Conservation (phyloP, 2,113 vertebrate genomes). For the Noturus placidus region DNA sequence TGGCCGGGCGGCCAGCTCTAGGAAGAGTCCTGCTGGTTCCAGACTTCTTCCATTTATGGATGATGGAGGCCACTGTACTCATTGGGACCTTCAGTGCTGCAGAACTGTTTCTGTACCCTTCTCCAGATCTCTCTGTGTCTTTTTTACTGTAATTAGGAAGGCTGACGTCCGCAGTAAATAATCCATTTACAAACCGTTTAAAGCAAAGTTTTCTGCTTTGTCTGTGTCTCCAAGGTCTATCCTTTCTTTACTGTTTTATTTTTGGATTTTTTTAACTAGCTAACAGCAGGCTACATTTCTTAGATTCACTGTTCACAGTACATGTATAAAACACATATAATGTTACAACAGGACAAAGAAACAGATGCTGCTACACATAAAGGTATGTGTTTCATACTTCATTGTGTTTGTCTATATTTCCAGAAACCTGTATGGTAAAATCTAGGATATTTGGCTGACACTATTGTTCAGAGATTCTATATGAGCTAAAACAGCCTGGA, state of each 20-base stretch:
- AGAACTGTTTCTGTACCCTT: too few species aligned
- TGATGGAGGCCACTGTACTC: too few species aligned
- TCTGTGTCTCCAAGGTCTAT: conserved; percentile 24
- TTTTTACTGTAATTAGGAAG: conserved; percentile 47
- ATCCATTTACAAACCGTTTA: conserved; percentile 28
- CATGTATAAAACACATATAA: neutral
- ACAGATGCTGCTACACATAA: neutral
- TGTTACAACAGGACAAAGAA: neutral
- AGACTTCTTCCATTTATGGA: too few species aligned
- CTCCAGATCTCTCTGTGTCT: neutral
- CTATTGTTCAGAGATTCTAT: neutral
- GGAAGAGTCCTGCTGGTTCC: too few species aligned
- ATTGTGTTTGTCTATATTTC: neutral
- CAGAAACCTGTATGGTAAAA: neutral
- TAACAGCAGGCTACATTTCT: neutral
- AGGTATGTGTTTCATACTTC: neutral
- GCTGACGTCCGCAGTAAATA: conserved; percentile 44
- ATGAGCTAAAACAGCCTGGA: conserved; percentile 16
- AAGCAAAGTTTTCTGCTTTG: conserved; percentile 16
- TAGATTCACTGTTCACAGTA: neutral
- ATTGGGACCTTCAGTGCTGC: too few species aligned
- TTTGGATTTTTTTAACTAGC: neutral
- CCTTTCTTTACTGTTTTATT: neutral
- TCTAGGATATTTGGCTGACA: neutral
- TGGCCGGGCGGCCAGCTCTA: too few species aligned